Conservation (phyloP, 2,797 vertebrate species). For the Morelia viridis region DNA sequence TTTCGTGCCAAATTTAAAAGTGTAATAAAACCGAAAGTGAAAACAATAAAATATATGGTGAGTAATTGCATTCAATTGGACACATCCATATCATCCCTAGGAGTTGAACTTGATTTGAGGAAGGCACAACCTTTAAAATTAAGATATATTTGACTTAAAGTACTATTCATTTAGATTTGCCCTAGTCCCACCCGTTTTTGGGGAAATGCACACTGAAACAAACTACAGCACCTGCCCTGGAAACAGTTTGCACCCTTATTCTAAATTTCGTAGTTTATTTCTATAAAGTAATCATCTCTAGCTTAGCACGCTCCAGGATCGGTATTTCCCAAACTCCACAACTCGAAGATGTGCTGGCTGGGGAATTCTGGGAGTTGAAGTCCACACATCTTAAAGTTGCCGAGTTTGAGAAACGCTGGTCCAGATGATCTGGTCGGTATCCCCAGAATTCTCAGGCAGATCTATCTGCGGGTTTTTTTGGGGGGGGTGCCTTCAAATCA, state of each 20-base stretch:
- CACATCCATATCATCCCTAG: not conserved
- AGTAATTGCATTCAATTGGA: not conserved
- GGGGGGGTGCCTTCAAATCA: not conserved
- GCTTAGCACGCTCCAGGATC: not conserved
- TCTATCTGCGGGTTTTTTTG: not conserved
- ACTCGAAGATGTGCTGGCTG: not conserved
- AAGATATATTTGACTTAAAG: not conserved
- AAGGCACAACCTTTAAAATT: not conserved
- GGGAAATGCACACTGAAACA: not conserved
- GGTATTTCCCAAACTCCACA: not conserved
- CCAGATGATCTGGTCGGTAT: not conserved
- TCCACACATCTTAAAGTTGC: not conserved
- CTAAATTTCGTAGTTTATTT: not conserved
- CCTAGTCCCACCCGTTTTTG: not conserved
- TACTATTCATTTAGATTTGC: not conserved
- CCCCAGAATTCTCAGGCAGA: not conserved
- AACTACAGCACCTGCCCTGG: not conserved
- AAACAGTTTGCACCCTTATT: not conserved
- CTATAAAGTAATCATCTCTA: not conserved
- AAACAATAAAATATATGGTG: not conserved
- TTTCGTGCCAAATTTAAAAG: not conserved
- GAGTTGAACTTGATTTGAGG: not conserved
- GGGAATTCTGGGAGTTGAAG: not conserved
- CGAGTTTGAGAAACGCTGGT: not conserved
- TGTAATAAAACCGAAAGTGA: not conserved